Evolutionary conservation across 2,113 vertebrate genomes (phyloP).

Genomic region (Paramisgurnus dabryanus): DNA sequence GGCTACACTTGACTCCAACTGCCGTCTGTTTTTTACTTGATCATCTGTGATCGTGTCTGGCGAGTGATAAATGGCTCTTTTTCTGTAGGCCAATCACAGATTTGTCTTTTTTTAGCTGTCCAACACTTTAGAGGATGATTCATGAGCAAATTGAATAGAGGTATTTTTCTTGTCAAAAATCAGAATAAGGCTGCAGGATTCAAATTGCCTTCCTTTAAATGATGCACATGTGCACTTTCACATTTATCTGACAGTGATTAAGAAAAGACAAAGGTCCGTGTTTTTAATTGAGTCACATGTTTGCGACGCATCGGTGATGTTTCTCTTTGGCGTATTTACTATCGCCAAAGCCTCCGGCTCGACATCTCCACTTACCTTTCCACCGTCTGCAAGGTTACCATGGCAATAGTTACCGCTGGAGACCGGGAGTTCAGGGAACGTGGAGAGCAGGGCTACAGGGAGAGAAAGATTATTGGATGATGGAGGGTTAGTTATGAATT

Average conservation of each 20-base stretch:
- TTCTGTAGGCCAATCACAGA: conserved; percentile 4
- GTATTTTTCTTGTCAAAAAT: conserved; percentile 19
- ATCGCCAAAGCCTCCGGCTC: conserved; percentile 27
- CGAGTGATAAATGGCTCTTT: conserved; percentile 14
- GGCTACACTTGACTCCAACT: background rate
- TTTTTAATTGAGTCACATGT: background rate
- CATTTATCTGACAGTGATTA: conserved; percentile 16
- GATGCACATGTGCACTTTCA: background rate
- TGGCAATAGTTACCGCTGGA: conserved; percentile 74
- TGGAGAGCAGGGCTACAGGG: conserved; percentile 55
- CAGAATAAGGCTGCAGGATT: background rate
- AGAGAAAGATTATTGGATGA: conserved; percentile 59
- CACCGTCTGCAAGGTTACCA: conserved; percentile 68
- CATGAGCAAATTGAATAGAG: conserved; percentile 23
- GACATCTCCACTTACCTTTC: conserved; percentile 57
- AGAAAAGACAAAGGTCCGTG: background rate
- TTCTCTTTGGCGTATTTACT: conserved; percentile 1
- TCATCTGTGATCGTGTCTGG: conserved; percentile 5
- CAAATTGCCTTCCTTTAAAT: background rate
- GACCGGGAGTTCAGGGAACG: conserved; percentile 65
- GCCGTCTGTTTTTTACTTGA: background rate
- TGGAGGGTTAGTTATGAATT: conserved; percentile 48
- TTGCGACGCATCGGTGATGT: background rate
- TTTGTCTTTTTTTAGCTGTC: background rate
- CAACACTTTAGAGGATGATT: background rate